Base-by-base conservation (phyloP, 2,113 vertebrate species). In the Trochalopteron elliotii region DNA sequence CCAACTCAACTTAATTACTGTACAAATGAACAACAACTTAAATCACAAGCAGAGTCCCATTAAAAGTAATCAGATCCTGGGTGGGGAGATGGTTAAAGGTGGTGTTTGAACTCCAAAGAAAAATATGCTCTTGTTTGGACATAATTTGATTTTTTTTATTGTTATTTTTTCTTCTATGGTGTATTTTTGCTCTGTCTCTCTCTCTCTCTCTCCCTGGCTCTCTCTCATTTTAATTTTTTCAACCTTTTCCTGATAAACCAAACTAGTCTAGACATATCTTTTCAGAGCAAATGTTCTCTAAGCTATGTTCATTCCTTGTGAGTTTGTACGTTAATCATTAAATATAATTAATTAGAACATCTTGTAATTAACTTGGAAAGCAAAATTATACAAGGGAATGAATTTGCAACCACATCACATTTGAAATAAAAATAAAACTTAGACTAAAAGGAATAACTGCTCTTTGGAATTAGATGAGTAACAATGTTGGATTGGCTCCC, bases 341-440 rank as follows among this genome's bases (percentile, higher is more conserved):
- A 96, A 96, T 97, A 89, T 97, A 97, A 97, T 97, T 97, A 97
- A 97, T 97, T 97, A 96, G 95, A 97, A 97, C 97, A 96, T 97
- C 97, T 97, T 90, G 92, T 96, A 97, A 97, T 97, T 97, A 97
- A 97, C 97, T 97, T 96, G 93, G 96, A 97, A 97, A 96, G 97
- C 93, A 94, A 97, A 97, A 97, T 97, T 97, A 96, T 95, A 93
- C 87, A 71, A 94, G 96, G 95, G 97, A 96, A 97, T 97, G 97
- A 97, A 93, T 96, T 96, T 96, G 94, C 93, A 97, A 97, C 97
- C 97, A 94, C 97, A 95, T 95, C 90, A 94, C 89, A 96, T 97
- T 96, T 96, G 90, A 97, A 97, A 96, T 90, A 96, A 97, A 97
- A 96, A 97, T 97, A 96, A 96, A 96, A 97, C 92, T 97, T 94